Percentiles rank a stretch among this genome's conserved stretches.
These are phyloP conservation scores for Stichopus chloronotus DNA, from an alignment of 35 echinoderm and acorn worm species.

Conservation along the genomic window DNA sequence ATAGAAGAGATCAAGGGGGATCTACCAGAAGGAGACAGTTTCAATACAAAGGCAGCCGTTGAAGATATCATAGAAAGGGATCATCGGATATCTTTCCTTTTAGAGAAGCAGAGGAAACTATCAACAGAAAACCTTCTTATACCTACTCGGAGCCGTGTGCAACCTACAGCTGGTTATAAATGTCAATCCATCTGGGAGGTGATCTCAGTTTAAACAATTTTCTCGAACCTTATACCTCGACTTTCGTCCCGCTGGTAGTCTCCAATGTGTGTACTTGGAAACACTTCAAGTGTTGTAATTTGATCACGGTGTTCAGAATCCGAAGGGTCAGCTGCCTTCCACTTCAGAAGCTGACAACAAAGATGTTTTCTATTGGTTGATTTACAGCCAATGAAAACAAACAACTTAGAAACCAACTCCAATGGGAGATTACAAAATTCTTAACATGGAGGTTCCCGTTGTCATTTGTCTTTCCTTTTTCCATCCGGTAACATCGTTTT, in stretches of 20 bases:
- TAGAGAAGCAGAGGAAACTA: conserved; percentile 3
- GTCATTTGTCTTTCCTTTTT: background rate
- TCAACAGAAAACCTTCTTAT: conserved; percentile 1
- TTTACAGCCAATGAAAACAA: background rate
- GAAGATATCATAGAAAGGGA: too few relatives aligned
- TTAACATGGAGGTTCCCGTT: background rate
- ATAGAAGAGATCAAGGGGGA: conserved; percentile 5
- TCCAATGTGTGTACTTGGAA: background rate
- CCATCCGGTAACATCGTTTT: background rate
- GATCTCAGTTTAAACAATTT: background rate
- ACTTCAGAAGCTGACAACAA: background rate
- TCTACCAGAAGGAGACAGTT: background rate
- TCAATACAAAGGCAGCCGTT: too few relatives aligned
- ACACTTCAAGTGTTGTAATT: background rate
- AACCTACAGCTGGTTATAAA: background rate
- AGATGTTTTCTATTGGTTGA: background rate
- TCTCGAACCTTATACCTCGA: background rate
- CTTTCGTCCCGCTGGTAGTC: background rate
- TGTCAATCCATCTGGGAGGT: background rate
- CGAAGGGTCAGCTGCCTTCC: background rate
- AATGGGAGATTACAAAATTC: background rate
- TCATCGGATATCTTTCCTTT: background rate
- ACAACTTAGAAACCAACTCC: background rate
- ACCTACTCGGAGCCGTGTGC: background rate
- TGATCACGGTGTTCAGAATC: background rate